Conservation (phyloP, 2,113 vertebrate genomes). For the Apodemus sylvaticus region DNA sequence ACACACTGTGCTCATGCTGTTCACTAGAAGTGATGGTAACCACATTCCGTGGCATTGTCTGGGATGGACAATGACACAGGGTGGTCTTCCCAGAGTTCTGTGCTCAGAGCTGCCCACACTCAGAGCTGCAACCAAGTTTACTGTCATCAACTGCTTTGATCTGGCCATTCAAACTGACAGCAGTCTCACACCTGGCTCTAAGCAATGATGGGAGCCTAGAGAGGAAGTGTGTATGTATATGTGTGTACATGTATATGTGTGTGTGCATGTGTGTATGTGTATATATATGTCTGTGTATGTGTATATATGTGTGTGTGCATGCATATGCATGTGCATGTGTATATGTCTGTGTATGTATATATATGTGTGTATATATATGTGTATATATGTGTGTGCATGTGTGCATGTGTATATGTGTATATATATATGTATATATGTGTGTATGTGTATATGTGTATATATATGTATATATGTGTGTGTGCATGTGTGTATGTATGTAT, state of each 20-base stretch:
- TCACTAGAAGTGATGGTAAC: background rate
- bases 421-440: background rate
- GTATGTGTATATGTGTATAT: background rate
- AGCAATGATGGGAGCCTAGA: background rate
- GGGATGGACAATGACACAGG: rapidly evolving
- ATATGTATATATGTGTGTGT: background rate
- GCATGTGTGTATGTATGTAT: no score
- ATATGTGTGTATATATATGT: background rate
- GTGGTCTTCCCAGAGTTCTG: rapidly evolving
- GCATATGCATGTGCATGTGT: background rate
- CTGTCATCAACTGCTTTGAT: background rate
- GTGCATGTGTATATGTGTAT: background rate
- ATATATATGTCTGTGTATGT: background rate
- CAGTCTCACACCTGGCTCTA: background rate
- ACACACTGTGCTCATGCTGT: background rate
- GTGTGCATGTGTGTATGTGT: background rate
- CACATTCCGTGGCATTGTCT: rapidly evolving
- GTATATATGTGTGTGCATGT: background rate
- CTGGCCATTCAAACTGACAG: background rate
- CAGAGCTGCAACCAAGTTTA: background rate
- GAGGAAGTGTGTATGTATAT: background rate
- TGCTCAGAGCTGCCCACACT: background rate
- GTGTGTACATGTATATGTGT: background rate
- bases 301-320: background rate
- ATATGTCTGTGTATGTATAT: background rate